Evolutionary conservation across 2,113 vertebrate species (phyloP).

Genomic region (Megaptera novaeangliae): DNA sequence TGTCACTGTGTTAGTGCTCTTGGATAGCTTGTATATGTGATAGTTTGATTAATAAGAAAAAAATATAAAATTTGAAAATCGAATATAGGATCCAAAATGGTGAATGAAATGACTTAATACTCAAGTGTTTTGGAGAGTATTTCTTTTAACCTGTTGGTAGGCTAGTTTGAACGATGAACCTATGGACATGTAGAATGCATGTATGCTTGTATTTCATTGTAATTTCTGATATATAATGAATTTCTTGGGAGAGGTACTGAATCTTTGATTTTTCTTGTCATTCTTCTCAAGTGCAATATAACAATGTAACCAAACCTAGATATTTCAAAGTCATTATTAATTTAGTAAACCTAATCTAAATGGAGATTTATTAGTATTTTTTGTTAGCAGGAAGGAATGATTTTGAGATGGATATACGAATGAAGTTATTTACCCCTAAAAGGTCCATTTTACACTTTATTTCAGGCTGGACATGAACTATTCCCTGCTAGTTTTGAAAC

Average conservation of each 20-base stretch:
- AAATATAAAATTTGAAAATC: not conserved
- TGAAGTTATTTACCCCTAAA: not conserved
- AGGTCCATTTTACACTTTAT: not conserved
- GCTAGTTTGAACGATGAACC: not conserved
- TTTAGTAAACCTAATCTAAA: not conserved
- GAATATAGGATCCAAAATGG: not conserved
- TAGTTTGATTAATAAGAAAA: not conserved
- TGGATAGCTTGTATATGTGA: not conserved
- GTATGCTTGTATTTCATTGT: not conserved
- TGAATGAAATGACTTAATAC: not conserved
- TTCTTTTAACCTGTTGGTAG: not conserved
- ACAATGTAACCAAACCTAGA: slow-evolving; percentile 10
- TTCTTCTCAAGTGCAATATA: slow-evolving; percentile 64
- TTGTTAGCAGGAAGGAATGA: not conserved
- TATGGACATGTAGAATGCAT: not conserved
- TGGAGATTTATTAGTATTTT: not conserved
- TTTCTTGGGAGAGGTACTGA: slow-evolving; percentile 43
- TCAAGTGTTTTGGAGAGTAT: not conserved
- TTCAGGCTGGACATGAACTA: not conserved
- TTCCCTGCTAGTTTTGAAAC: slow-evolving; percentile 5
- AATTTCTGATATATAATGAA: not conserved
- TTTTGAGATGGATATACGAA: not conserved
- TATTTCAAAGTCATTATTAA: slow-evolving; percentile 6
- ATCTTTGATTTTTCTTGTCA: not conserved
- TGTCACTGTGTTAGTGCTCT: not conserved